phyloP scores from a whole-genome alignment of 2,113 vertebrate species.

The Taxidea taxus region DNA sequence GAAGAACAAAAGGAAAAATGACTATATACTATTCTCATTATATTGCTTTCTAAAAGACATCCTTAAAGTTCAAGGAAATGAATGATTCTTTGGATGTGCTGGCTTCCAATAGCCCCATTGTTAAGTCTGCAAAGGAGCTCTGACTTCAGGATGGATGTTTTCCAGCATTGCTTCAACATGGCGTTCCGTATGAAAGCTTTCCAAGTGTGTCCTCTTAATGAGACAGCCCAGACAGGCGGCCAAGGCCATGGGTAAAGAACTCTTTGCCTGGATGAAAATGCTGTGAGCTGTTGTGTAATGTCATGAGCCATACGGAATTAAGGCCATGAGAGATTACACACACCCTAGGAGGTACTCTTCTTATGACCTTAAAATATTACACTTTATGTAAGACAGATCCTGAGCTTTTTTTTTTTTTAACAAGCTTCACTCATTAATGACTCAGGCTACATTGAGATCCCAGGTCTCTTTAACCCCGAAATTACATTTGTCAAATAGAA shows the following conservation, averaged over 20 bases:
- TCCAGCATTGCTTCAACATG: background rate
- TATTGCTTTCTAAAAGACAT: background rate
- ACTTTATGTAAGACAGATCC: background rate
- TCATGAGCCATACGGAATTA: background rate
- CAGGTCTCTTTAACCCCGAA: background rate
- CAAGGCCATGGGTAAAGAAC: background rate
- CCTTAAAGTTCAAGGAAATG: background rate
- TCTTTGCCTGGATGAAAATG: background rate
- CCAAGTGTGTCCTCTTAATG: background rate
- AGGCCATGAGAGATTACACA: background rate
- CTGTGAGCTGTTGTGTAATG: background rate
- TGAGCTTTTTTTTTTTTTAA: conserved; percentile 7
- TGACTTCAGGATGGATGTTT: background rate
- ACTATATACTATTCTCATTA: background rate
- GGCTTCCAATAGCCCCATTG: background rate
- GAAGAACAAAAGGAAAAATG: background rate
- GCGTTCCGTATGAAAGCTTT: background rate
- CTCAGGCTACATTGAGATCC: background rate
- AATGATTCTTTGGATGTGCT: background rate
- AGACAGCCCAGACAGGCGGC: background rate
- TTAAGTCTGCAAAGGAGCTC: background rate
- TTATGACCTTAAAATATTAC: background rate
- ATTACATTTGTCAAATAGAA: background rate
- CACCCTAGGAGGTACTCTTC: background rate
- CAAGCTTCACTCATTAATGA: background rate